Percentiles rank a stretch among this genome's conserved stretches.
phyloP scores from a whole-genome alignment of 2,888 invertebrate species.

The Dascillus cervinus region DNA sequence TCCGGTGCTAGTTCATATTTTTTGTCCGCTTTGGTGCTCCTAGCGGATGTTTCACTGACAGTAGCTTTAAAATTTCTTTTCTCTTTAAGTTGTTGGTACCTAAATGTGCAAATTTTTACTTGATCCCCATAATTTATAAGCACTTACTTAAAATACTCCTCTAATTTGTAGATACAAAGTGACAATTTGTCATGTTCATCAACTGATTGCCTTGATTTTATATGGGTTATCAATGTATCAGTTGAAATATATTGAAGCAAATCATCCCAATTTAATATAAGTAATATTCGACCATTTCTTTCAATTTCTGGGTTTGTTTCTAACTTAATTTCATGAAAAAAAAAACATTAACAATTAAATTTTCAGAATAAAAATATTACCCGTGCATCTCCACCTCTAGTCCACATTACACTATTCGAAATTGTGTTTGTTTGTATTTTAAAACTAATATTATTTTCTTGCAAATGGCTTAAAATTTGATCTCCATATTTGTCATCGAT shows the following conservation, averaged over 20 bases:
- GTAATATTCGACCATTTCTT: slow-evolving; percentile 32
- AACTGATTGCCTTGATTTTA: slow-evolving; percentile 30
- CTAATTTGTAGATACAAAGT: slow-evolving; percentile 8
- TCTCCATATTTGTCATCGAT: slow-evolving; percentile 23
- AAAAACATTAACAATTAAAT: slow-evolving; percentile 1
- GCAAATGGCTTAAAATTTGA: slow-evolving; percentile 29
- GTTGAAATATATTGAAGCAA: slow-evolving; percentile 33
- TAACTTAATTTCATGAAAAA: slow-evolving; percentile 19
- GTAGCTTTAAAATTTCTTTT: slow-evolving; percentile 15
- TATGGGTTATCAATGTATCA: slow-evolving; percentile 28
- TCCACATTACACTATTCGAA: slow-evolving; percentile 42
- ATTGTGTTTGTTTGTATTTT: slow-evolving; percentile 30
- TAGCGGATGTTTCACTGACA: not conserved
- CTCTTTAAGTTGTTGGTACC: slow-evolving; percentile 20
- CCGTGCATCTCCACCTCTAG: slow-evolving; percentile 21
- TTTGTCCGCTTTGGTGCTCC: slow-evolving; percentile 14
- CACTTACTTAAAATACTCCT: slow-evolving; percentile 11
- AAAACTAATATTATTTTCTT: slow-evolving; percentile 29
- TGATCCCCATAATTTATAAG: not conserved
- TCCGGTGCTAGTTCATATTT: slow-evolving; percentile 26
- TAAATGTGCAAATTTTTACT: slow-evolving; percentile 3
- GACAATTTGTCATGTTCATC: slow-evolving; percentile 20
- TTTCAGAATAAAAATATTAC: slow-evolving; percentile 8
- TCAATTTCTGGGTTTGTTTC: slow-evolving; percentile 20
- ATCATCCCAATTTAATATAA: slow-evolving; percentile 40